Conservation (phyloP, 2,797 vertebrate species). For the Sebastes cheni region DNA sequence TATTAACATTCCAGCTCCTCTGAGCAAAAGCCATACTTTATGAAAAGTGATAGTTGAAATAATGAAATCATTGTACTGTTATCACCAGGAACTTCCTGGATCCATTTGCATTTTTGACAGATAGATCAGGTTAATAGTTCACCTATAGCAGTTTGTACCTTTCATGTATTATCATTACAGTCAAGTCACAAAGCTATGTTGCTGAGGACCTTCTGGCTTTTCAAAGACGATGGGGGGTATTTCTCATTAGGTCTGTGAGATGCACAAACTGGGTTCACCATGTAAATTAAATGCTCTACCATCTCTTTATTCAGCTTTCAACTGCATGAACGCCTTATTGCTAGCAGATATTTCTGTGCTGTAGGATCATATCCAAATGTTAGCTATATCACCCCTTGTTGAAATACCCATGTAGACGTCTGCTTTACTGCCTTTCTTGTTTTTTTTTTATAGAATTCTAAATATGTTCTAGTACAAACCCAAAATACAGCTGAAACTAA, state of each 20-base stretch:
- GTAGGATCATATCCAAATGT: background rate
- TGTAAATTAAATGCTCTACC: background rate
- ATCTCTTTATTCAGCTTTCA: background rate
- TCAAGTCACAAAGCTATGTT: background rate
- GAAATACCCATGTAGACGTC: background rate
- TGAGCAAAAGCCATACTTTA: slow-evolving; percentile 43
- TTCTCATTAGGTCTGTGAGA: too few relatives aligned
- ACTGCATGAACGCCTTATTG: background rate
- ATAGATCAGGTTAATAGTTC: background rate
- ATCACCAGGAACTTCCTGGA: slow-evolving; percentile 9
- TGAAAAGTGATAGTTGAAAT: background rate
- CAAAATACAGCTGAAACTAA: too few relatives aligned
- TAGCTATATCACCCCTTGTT: background rate
- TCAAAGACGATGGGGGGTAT: background rate
- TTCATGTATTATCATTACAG: background rate
- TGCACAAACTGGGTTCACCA: background rate
- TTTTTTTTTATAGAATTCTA: background rate
- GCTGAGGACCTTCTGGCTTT: background rate
- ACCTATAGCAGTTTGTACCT: background rate
- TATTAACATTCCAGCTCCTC: too few relatives aligned
- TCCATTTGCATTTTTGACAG: slow-evolving; percentile 30
- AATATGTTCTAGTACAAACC: too few relatives aligned
- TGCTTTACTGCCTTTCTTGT: background rate
- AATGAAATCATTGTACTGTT: background rate
- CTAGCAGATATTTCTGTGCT: background rate